phyloP scores from a whole-genome alignment of 2,797 vertebrate genomes.

The Geotrypetes seraphini region DNA sequence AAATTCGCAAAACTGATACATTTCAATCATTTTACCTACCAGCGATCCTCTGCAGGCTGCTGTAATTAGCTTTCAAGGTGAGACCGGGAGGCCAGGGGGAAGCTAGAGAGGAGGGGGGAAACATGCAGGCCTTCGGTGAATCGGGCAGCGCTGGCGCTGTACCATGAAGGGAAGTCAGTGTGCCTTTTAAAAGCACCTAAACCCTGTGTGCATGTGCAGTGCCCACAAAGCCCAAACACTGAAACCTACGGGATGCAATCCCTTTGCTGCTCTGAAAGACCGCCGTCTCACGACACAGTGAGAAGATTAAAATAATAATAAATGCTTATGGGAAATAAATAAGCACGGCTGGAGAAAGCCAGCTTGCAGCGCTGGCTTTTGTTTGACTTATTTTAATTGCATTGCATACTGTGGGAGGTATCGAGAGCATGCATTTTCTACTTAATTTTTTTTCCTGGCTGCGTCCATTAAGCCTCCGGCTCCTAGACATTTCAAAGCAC shows the following conservation, averaged over 20 bases:
- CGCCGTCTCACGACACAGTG: conserved; percentile 38
- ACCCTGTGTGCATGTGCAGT: not conserved
- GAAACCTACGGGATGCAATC: conserved; percentile 23
- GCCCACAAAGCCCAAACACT: conserved; percentile 15
- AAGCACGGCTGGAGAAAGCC: conserved; percentile 16
- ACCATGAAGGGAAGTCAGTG: too few species aligned
- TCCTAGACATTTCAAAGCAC: conserved; percentile 23
- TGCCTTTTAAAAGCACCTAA: too few species aligned
- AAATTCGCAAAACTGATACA: too few species aligned
- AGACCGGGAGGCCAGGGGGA: too few species aligned
- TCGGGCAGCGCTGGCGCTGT: too few species aligned
- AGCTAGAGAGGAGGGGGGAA: too few species aligned
- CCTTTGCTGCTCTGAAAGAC: conserved; percentile 33
- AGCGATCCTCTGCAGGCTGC: too few species aligned
- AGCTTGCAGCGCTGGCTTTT: conserved; percentile 11
- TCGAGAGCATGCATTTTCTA: conserved; percentile 6
- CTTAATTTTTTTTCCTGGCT: conserved; percentile 20
- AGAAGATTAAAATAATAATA: conserved; percentile 34
- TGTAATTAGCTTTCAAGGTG: too few species aligned
- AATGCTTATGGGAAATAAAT: conserved; percentile 23
- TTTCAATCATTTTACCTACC: too few species aligned
- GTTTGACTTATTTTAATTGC: conserved; percentile 30
- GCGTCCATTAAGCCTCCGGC: conserved; percentile 11
- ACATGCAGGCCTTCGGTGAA: too few species aligned
- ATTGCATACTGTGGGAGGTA: conserved; percentile 17